These are phyloP conservation scores for Oegoconia quadripuncta DNA, from an alignment of 2,888 invertebrate species.

Conservation along the genomic window DNA sequence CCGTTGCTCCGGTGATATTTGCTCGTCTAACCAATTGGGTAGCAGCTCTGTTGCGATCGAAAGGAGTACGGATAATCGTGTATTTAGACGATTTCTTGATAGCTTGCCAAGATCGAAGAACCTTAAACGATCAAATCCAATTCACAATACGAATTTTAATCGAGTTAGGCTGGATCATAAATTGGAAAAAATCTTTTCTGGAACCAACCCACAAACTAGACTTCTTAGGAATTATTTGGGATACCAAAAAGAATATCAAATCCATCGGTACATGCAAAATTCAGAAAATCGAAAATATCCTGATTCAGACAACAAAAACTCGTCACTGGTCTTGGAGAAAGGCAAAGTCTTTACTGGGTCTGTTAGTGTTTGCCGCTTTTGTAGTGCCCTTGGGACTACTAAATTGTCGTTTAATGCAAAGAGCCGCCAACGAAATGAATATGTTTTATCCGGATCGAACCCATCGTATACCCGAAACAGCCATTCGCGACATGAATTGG, in stretches of 20 bases:
- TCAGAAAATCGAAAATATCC: not conserved
- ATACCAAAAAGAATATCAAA: conserved; percentile 7
- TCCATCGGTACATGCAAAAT: too few species aligned
- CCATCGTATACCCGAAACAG: not conserved
- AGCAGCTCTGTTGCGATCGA: too few species aligned
- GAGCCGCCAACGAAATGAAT: conserved; percentile 1
- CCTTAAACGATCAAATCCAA: too few species aligned
- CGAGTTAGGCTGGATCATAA: conserved; percentile 7
- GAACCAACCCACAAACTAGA: conserved; percentile 10
- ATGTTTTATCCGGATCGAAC: not conserved
- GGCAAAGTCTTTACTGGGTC: too few species aligned
- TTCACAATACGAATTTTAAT: not conserved
- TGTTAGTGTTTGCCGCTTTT: conserved; percentile 16
- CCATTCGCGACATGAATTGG: too few species aligned
- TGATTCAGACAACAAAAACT: not conserved
- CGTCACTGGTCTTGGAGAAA: conserved; percentile 14
- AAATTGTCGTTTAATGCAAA: conserved; percentile 13
- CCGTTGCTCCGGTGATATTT: too few species aligned
- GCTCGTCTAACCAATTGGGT: too few species aligned
- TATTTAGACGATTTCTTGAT: too few species aligned
- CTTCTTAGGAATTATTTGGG: conserved; percentile 22
- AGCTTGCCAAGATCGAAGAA: too few species aligned
- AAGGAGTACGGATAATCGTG: too few species aligned
- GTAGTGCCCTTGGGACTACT: conserved; percentile 19
- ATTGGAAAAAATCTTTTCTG: conserved; percentile 3